Conservation (phyloP, 2,888 invertebrate genomes). For the Epinotia ramella region DNA sequence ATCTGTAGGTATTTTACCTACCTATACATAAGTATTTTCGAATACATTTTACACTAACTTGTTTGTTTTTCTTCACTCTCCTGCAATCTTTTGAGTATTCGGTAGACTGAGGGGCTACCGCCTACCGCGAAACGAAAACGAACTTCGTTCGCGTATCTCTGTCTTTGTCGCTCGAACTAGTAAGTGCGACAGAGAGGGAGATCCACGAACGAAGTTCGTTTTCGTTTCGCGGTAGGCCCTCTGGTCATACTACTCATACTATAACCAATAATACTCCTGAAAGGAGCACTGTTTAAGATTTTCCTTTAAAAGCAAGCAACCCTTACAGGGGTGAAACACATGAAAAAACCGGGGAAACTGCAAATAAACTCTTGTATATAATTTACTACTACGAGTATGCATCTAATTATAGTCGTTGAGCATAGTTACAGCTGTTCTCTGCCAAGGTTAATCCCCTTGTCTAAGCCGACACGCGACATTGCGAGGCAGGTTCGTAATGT, state of each 20-base stretch:
- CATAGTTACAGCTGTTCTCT: conserved; percentile 60
- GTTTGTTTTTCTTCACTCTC: conserved; percentile 1
- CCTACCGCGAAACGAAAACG: no score
- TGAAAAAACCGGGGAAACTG: neutral
- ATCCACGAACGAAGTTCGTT: no score
- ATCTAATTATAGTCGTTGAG: conserved; percentile 27
- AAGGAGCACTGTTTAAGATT: no score
- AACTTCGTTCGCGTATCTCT: no score
- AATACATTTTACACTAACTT: conserved; percentile 8
- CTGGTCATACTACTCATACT: no score
- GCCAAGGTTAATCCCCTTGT: conserved; percentile 62
- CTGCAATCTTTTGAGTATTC: no score
- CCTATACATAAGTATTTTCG: neutral
- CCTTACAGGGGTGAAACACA: neutral
- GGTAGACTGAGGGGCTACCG: no score
- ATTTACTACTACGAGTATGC: neutral
- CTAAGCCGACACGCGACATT: conserved; percentile 73
- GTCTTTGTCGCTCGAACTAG: no score
- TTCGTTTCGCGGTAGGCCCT: no score
- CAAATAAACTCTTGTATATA: neutral
- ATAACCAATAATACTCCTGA: no score
- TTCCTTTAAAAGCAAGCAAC: no score
- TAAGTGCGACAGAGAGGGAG: no score
- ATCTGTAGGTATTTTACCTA: neutral
- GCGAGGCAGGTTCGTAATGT: conserved; percentile 54